phyloP scores from a whole-genome alignment of 2,113 vertebrate species.

The Amphiprion percula region DNA sequence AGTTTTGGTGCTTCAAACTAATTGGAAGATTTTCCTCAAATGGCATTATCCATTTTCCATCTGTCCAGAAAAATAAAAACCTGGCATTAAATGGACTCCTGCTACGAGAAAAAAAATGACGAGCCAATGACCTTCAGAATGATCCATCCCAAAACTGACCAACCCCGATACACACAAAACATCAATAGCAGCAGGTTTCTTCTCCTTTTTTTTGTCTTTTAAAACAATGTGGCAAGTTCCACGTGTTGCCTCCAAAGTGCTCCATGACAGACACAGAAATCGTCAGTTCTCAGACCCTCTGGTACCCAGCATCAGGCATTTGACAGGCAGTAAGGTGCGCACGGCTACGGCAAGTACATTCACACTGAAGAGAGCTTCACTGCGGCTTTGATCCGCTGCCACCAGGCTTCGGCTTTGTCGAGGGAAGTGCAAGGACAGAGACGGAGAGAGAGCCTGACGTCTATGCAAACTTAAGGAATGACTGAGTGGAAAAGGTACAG shows the following conservation, averaged over 20 bases:
- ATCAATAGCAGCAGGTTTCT: conserved; percentile 92
- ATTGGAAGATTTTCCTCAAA: conserved; percentile 15
- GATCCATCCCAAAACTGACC: conserved; percentile 51
- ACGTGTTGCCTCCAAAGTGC: conserved; percentile 95
- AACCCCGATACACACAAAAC: conserved; percentile 79
- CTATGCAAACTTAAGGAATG: conserved; percentile 57
- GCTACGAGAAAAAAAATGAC: conserved; percentile 39
- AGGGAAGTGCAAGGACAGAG: conserved; percentile 73
- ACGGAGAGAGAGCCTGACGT: conserved; percentile 26
- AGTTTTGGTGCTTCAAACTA: conserved; percentile 23
- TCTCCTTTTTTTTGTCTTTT: conserved; percentile 1
- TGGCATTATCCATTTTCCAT: conserved; percentile 32
- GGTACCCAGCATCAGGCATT: conserved; percentile 87
- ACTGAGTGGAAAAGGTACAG: conserved; percentile 52
- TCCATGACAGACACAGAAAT: conserved; percentile 89
- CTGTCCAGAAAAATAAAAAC: neutral
- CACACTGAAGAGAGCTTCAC: conserved; percentile 62
- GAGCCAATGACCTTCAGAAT: conserved; percentile 46
- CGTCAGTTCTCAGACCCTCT: conserved; percentile 86
- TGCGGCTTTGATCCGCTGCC: conserved; percentile 38
- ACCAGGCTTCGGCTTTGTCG: conserved; percentile 39
- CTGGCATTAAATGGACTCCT: conserved; percentile 14
- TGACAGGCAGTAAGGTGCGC: conserved; percentile 86
- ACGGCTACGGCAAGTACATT: conserved; percentile 74
- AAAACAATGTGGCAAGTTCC: conserved; percentile 84